phyloP scores from a whole-genome alignment of 2,888 invertebrate genomes.

The Galerucella nymphaeae region DNA sequence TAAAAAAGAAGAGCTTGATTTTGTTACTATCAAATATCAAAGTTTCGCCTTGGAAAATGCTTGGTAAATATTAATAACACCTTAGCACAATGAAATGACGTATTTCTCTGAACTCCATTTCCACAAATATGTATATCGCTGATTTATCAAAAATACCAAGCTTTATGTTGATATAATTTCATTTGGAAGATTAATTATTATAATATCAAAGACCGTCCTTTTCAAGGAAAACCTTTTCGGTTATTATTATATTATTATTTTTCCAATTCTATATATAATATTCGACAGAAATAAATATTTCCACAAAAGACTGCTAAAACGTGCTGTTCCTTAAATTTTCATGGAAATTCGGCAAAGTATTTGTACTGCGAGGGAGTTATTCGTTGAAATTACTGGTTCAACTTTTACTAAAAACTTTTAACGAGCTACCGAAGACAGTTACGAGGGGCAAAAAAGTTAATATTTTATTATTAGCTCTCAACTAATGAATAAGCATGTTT shows the following conservation, averaged over 20 bases:
- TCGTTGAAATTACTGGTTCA: conserved; percentile 36
- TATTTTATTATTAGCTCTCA: conserved; percentile 40
- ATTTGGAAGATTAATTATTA: too few species aligned
- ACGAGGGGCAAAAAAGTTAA: conserved; percentile 38
- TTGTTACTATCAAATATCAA: too few species aligned
- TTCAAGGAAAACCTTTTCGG: too few species aligned
- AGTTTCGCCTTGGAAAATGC: too few species aligned
- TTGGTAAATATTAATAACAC: too few species aligned
- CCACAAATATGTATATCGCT: too few species aligned
- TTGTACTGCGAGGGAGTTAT: conserved; percentile 38
- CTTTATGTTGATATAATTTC: too few species aligned
- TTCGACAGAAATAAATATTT: conserved; percentile 40
- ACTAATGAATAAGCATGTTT: conserved; percentile 40
- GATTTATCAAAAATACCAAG: too few species aligned
- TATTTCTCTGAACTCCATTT: too few species aligned
- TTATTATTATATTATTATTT: not conserved
- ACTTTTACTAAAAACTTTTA: conserved; percentile 44
- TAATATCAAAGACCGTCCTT: not conserved
- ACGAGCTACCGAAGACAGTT: conserved; percentile 45
- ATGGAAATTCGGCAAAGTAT: conserved; percentile 40
- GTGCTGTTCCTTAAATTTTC: conserved; percentile 32
- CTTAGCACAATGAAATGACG: too few species aligned
- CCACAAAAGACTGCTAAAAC: conserved; percentile 23
- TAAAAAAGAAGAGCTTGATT: too few species aligned
- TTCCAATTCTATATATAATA: conserved; percentile 37